A percentile compares a stretch with the other conserved stretches of the same genome.
Evolutionary conservation across 2,113 vertebrate species (phyloP).

Genomic region (Charina bottae): DNA sequence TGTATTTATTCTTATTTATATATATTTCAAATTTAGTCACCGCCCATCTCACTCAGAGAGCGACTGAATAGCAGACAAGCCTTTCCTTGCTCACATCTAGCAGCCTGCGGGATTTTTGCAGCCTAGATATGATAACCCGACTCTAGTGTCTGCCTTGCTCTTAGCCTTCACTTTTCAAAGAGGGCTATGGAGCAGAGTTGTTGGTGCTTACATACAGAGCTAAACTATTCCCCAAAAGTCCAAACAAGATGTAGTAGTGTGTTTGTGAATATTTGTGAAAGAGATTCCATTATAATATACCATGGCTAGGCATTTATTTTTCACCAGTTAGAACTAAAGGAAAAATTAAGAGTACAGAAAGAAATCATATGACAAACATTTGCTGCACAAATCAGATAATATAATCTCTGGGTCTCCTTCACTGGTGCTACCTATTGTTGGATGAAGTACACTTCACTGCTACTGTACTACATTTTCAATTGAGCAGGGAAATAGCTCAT

Average conservation of each 20-base stretch:
- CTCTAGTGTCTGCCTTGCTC: not conserved
- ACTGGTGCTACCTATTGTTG: not conserved
- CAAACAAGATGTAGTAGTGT: not conserved
- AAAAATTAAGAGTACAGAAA: slow-evolving; percentile 19
- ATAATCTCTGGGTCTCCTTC: slow-evolving; percentile 67
- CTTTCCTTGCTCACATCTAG: not conserved
- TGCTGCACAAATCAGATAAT: slow-evolving; percentile 68
- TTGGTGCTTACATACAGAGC: not conserved
- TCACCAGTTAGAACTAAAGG: slow-evolving; percentile 40
- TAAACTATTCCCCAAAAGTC: not conserved
- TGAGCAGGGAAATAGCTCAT: slow-evolving; percentile 16
- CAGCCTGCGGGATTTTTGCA: not conserved
- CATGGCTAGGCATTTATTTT: slow-evolving; percentile 48
- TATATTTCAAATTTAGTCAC: no score
- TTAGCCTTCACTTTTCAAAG: not conserved
- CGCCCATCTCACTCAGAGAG: no score
- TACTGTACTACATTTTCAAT: slow-evolving; percentile 9
- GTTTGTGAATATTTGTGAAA: no score
- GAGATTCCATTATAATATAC: slow-evolving; percentile 27
- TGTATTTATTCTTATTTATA: no score
- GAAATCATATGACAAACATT: slow-evolving; percentile 53
- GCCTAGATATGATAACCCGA: not conserved
- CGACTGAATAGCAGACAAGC: not conserved
- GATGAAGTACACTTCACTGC: slow-evolving; percentile 70
- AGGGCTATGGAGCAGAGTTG: not conserved